Percentiles rank a stretch among this genome's conserved stretches.
These are phyloP conservation scores for Philaethria dido DNA, from an alignment of 2,888 invertebrate species.

Conservation along the genomic window DNA sequence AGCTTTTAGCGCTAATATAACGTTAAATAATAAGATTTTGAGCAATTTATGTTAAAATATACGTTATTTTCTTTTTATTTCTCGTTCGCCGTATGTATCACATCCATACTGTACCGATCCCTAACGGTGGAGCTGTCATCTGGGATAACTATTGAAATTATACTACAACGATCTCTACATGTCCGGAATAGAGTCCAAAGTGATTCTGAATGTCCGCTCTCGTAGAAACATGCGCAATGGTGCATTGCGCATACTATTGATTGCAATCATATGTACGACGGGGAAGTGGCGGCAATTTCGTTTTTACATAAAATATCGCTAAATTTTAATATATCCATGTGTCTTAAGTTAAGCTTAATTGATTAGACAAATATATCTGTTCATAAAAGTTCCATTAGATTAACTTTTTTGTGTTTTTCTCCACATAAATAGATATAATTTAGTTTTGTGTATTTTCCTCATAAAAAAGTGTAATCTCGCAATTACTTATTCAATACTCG, in stretches of 20 bases:
- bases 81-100: constrained; percentile 57
- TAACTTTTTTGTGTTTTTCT: neutral
- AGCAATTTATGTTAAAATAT: constrained; percentile 24
- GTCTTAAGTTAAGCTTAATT: neutral
- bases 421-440: neutral
- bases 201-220: constrained; percentile 42
- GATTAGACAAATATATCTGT: neutral
- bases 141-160: constrained; percentile 47
- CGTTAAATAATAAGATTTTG: constrained; percentile 13
- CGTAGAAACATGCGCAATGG: constrained; percentile 77
- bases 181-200: constrained; percentile 44
- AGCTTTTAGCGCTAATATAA: constrained; percentile 26
- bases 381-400: no score
- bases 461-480: neutral
- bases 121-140: constrained; percentile 70
- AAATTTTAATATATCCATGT: neutral
- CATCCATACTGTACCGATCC: constrained; percentile 66
- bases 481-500: neutral
- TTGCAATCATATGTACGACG: constrained; percentile 72
- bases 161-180: constrained; percentile 37
- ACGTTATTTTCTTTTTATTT: constrained; percentile 41
- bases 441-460: neutral
- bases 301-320: constrained; percentile 21
- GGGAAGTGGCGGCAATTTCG: constrained; percentile 74
- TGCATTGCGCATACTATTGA: constrained; percentile 81